Percentiles rank a stretch among this genome's conserved stretches.
phyloP scores from a whole-genome alignment of 2,888 invertebrate genomes.

The Mamestra brassicae region DNA sequence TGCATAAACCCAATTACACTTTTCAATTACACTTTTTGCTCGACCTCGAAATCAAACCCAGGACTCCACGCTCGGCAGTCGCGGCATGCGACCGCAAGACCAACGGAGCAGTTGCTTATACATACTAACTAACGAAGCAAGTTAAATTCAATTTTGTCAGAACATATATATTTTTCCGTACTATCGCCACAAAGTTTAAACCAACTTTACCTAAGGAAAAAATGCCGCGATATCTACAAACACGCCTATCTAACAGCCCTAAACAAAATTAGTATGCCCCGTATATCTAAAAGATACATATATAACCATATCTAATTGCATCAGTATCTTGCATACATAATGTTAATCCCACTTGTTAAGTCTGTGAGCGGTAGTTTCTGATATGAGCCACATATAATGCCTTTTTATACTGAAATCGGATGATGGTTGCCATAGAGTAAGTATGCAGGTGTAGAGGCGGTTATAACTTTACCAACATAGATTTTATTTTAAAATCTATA shows the following conservation, averaged over 20 bases:
- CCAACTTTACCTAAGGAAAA: neutral
- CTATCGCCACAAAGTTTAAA: neutral
- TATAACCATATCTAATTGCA: constrained; percentile 61
- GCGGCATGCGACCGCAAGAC: too few relatives aligned
- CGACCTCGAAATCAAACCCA: too few relatives aligned
- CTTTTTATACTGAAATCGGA: constrained; percentile 48
- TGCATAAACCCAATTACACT: too few relatives aligned
- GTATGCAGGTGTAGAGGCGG: constrained; percentile 3
- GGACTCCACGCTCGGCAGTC: too few relatives aligned
- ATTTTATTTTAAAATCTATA: neutral
- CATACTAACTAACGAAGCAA: too few relatives aligned
- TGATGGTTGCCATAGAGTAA: constrained; percentile 51
- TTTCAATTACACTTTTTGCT: too few relatives aligned
- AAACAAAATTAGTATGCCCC: constrained; percentile 55
- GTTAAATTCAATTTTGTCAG: neutral
- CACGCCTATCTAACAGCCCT: constrained; percentile 8
- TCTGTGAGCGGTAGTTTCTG: constrained; percentile 45
- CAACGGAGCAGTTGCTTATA: too few relatives aligned
- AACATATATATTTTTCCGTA: neutral
- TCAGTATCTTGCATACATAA: constrained; percentile 51
- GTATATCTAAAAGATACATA: constrained; percentile 49
- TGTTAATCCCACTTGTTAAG: constrained; percentile 60
- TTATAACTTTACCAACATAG: neutral
- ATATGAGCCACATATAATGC: constrained; percentile 55
- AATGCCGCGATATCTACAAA: neutral